Evolutionary conservation across 2,888 invertebrate species (phyloP).

Genomic region (Latrodectus hesperus): DNA sequence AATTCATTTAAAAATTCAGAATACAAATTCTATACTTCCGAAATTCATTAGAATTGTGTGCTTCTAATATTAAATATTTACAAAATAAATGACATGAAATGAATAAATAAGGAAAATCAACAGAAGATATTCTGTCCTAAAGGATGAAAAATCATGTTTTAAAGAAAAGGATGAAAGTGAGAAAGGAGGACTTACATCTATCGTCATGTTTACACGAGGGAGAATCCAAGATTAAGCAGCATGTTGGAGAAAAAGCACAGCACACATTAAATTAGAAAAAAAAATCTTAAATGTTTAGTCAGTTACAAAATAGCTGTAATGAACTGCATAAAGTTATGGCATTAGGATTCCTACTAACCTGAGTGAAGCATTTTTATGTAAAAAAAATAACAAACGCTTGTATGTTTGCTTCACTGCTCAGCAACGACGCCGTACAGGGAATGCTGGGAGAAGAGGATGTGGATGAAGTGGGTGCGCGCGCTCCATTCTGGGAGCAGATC

Average conservation of each 20-base stretch:
- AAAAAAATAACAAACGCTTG: neutral
- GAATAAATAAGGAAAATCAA: no score
- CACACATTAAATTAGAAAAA: conserved; percentile 9
- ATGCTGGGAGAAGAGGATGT: conserved; percentile 43
- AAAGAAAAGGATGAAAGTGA: no score
- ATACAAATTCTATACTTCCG: no score
- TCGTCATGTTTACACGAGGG: conserved; percentile 35
- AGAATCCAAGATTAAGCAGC: conserved; percentile 41
- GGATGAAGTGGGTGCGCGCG: conserved; percentile 12
- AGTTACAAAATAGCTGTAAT: neutral
- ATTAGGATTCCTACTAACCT: conserved; percentile 21
- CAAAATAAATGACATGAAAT: no score
- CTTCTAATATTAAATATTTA: no score
- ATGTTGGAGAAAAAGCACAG: conserved; percentile 20
- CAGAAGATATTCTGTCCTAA: no score
- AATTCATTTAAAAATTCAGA: no score
- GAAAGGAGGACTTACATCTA: conserved; percentile 28
- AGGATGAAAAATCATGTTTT: no score
- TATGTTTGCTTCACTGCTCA: conserved; percentile 43
- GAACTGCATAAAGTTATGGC: neutral
- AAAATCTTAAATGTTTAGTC: neutral
- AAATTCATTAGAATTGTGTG: no score
- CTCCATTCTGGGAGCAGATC: conserved; percentile 28
- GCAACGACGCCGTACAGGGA: conserved; percentile 61
- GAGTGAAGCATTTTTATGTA: conserved; percentile 45